Base-by-base conservation (phyloP, 2,797 vertebrate genomes). In the Pristis pectinata region DNA sequence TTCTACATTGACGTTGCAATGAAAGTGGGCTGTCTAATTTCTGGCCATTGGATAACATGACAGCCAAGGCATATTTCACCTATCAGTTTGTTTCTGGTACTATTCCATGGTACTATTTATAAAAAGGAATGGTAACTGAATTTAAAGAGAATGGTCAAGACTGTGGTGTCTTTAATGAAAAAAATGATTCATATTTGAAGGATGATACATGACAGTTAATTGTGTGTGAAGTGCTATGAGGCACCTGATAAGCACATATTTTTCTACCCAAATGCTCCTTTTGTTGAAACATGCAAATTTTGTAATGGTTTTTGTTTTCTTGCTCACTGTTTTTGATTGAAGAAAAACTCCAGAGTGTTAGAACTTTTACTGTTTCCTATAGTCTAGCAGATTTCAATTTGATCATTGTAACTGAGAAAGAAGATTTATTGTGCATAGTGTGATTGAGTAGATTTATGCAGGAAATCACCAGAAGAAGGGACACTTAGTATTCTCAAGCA, bases 311-410 rank as follows among this genome's bases (percentile, higher is more conserved):
- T 59, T 85, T 56, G 49, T 85, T 85, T 85, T 85, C 24, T 56
- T 56, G 10, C 7, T 79, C n/a, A 37, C n/a, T 41, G n/a, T 15
- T 85, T 85, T 34, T 37, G n/a, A 79, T 41, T 8, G 17, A 19
- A 41, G 56, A 56, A 15, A 56, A 85, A 30, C n/a, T 79, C n/a
- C 13, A 30, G 24, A 34, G 49, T 34, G 49, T 30, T 11, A 34
- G 83, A 56, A 85, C 9, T 56, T 85, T 85, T 79, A 37, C 79
- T 37, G 77, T 15, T 19, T 37, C 77, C 83, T 59, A 49, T 24
- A 34, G 49, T 85, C 83, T 34, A 27, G 83, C 83, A 56, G 85
- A 30, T 85, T 85, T 85, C 53, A 85, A 85, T 85, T 85, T 85
- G 82, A 34, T 85, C 49, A 59, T 34, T 11, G 9, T 56, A 49